Conservation (phyloP, 2,888 invertebrate species). For the Anticlea derivata region DNA sequence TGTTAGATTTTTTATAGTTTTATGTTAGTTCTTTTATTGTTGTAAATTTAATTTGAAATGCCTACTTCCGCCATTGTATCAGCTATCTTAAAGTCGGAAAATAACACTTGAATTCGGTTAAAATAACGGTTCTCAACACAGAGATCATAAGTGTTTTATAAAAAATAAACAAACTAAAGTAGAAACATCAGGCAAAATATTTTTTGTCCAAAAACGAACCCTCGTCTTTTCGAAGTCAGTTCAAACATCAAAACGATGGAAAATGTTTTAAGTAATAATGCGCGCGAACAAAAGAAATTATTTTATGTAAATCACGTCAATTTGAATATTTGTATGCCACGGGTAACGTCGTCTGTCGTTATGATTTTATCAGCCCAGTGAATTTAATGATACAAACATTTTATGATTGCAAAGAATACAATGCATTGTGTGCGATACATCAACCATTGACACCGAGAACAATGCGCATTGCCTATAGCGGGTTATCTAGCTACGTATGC, state of each 20-base stretch:
- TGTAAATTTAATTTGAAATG: neutral
- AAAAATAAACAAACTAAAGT: too few species aligned
- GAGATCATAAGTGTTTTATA: too few species aligned
- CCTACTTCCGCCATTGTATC: neutral
- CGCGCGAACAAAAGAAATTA: constrained; percentile 10
- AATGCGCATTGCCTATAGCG: constrained; percentile 23
- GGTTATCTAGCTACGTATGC: constrained; percentile 7
- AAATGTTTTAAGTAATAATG: constrained; percentile 44
- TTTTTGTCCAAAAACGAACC: too few species aligned
- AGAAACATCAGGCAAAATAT: too few species aligned
- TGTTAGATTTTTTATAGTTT: constrained; percentile 48
- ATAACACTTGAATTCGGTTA: too few species aligned
- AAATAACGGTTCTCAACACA: too few species aligned
- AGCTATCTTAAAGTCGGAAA: too few species aligned
- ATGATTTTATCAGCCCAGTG: constrained; percentile 21
- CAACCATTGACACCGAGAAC: constrained; percentile 22
- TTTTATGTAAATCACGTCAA: constrained; percentile 14
- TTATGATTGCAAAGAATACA: constrained; percentile 27
- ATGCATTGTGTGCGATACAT: constrained; percentile 24
- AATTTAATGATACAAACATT: constrained; percentile 21
- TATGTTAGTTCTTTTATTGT: constrained; percentile 45
- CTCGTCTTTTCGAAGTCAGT: too few species aligned
- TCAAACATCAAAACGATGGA: too few species aligned
- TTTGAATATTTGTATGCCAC: constrained; percentile 33
- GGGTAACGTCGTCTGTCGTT: constrained; percentile 26